These are phyloP conservation scores for Cerceris ruficornis DNA, from an alignment of 2,888 invertebrate genomes.

Conservation along the genomic window DNA sequence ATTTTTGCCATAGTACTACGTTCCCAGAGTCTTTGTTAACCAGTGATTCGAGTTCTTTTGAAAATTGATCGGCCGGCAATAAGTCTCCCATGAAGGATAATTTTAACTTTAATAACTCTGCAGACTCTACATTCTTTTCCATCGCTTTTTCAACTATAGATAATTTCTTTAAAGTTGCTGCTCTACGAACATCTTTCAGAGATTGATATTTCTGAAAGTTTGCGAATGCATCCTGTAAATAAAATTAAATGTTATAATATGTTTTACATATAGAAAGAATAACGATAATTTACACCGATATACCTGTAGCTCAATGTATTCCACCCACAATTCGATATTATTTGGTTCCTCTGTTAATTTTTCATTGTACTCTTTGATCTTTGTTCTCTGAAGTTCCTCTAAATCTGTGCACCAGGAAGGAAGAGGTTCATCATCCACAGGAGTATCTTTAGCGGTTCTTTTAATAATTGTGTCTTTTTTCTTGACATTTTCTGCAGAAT, in stretches of 20 bases:
- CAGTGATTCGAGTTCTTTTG: constrained; percentile 81
- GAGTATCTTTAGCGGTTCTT: constrained; percentile 53
- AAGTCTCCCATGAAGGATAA: constrained; percentile 82
- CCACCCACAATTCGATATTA: constrained; percentile 84
- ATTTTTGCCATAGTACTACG: constrained; percentile 82
- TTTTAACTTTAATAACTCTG: constrained; percentile 82
- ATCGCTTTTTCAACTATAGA: constrained; percentile 86
- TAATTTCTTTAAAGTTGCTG: constrained; percentile 83
- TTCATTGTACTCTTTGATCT: constrained; percentile 84
- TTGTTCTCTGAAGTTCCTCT: constrained; percentile 82
- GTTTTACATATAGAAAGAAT: background rate
- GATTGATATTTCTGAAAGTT: constrained; percentile 66
- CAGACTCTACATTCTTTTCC: constrained; percentile 83
- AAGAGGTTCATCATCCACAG: constrained; percentile 56
- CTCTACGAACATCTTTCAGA: constrained; percentile 59
- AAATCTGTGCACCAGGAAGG: constrained; percentile 68
- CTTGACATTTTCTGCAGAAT: constrained; percentile 60
- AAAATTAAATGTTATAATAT: constrained; percentile 7
- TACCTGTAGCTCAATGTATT: constrained; percentile 85
- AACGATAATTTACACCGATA: background rate
- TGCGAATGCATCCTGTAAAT: constrained; percentile 58
- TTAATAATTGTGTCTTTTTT: constrained; percentile 75
- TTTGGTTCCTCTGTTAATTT: constrained; percentile 82
- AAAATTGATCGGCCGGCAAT: constrained; percentile 85
- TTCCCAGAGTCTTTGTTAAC: constrained; percentile 82